Evolutionary conservation across 2,888 invertebrate genomes (phyloP), one percentile per base, ranked within the genome.

Genomic region (Amiota mariae): DNA sequence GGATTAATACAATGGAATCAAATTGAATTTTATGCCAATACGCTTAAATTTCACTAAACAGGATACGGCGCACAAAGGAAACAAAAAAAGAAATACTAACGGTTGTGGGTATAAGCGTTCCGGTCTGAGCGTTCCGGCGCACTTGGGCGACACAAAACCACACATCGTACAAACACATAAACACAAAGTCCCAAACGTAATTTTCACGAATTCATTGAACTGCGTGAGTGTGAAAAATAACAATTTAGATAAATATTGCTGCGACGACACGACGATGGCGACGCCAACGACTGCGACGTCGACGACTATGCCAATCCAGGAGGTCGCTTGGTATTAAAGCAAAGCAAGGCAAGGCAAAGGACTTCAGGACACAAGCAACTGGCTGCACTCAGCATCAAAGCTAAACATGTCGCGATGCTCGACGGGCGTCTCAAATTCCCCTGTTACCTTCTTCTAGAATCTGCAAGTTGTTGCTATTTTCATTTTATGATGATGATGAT

Each of bases 221-320:
- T 89, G 89, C 88, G 87, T 88, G 86, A 89, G 89, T 89, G 89
- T 89, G 89, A 89, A 89, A 89, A 89, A 89, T 89, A 88, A 87
- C 89, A 89, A 89, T 89, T 89, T 89, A 89, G 89, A 89, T 89
- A 89, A 89, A 89, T 86, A 88, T 86, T 86, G 85, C 84, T 87
- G 85, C 87, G 80, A 78, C 81, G 79, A 76, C 78, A 78, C 76
- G 80, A 78, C 54, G 15, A 20, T 59, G 18, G 47, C 49, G 66
- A n/a, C 70, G 59, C 36, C 36, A 20, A 15, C 46, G 59, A 61
- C 20, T 20, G 54, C 63, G 18, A 46, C 68, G 61, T 18, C 47
- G 61, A 15, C 24, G 81, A 75, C 77, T 77, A 77, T 10, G 47
- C n/a, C 13, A 20, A 59, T 15, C 11, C 59, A 54, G 54, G 63